Conservation (phyloP, 2,113 vertebrate genomes). For the Sapajus apella region DNA sequence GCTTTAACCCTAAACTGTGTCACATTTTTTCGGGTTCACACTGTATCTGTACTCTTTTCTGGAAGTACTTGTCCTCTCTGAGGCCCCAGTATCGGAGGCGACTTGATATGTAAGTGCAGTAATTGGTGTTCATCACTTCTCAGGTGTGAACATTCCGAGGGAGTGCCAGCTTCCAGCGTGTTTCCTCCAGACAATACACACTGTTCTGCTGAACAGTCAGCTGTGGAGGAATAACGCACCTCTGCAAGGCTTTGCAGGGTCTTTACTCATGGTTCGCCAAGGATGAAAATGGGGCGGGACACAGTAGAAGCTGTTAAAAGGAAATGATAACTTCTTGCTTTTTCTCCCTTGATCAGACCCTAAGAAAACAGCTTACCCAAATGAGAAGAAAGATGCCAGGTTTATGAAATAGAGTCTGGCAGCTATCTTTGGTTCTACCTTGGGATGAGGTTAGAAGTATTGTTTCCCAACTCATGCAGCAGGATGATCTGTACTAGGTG, state of each 20-base stretch:
- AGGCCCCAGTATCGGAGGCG: background rate
- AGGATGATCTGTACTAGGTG: background rate
- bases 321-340: background rate
- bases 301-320: slow-evolving; percentile 6
- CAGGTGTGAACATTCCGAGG: background rate
- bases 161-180: background rate
- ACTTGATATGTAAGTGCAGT: background rate
- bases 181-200: background rate
- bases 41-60: background rate
- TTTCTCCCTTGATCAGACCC: background rate
- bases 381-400: background rate
- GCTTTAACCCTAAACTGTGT: background rate
- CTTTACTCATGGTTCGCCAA: background rate
- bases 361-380: background rate
- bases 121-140: background rate
- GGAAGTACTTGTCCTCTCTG: background rate
- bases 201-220: background rate
- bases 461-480: background rate
- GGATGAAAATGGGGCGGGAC: background rate
- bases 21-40: background rate
- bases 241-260: background rate
- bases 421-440: background rate
- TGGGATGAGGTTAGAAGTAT: background rate
- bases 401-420: background rate
- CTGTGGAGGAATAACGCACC: background rate